Base-by-base conservation (phyloP, 2,113 vertebrate species). In the Pyxicephalus adspersus region DNA sequence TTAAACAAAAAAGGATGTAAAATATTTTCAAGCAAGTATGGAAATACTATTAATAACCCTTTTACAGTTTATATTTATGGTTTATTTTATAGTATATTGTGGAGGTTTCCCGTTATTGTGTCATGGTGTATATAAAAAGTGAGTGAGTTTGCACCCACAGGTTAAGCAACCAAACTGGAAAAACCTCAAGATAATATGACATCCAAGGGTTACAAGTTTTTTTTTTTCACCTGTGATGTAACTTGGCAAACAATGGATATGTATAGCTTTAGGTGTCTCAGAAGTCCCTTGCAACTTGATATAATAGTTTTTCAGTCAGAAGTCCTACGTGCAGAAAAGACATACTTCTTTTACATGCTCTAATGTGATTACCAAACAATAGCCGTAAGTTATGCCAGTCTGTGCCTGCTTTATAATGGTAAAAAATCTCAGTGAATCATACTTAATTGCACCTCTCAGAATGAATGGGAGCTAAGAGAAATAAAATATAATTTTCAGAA, bases 261-360 rank as follows among this genome's bases (percentile, higher is more conserved):
- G 50, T 66, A 55, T 52, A 65, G 61, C 63, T 68, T 68, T 38
- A 78, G 50, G 29, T 79, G 52, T 68, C 29, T 58, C 18, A 54
- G 64, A 52, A 60, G 38, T 55, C 28, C 54, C 52, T 79, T 66
- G 45, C 63, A 77, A 77, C 50, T 17, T 66, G 50, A 77, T 66
- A 79, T 79, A 79, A 79, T 79, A 79, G 65, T 29, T 58, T 31
- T 55, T 25, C 64, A 60, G 77, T 68, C 64, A 79, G 20, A 64
- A 78, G 54, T 70, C 52, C 64, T 79, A 68, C 64, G 64, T 79
- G 77, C 77, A 68, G 60, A 79, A 15, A 58, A 79, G 50, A 79
- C 64, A 79, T 79, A 79, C 77, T 79, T 68, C 77, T 54, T 79
- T 79, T 79, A 68, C 77, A 68, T 60, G 77, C 64, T 79, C 64